These are phyloP conservation scores for Corbicula japonica DNA, from an alignment of 2,888 invertebrate genomes.

Conservation along the genomic window DNA sequence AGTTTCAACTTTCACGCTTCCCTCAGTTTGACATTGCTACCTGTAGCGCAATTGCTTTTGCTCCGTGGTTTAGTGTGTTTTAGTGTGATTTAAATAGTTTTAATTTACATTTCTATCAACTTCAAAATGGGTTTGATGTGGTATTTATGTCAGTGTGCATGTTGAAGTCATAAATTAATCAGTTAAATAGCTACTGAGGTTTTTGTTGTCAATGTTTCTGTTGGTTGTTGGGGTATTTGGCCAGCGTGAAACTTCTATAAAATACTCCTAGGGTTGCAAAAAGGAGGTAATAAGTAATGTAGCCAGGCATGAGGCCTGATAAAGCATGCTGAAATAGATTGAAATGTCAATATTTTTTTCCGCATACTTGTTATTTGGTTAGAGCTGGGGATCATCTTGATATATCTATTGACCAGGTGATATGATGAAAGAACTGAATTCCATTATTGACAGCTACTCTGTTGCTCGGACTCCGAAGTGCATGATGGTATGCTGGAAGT, in stretches of 20 bases:
- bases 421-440: conserved; percentile 37
- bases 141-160: conserved; percentile 42
- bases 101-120: conserved; percentile 39
- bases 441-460: neutral
- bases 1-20: conserved; percentile 31
- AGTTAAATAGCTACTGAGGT: conserved; percentile 18
- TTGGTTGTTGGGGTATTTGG: conserved; percentile 23
- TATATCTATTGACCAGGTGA: conserved; percentile 28
- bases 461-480: too few species aligned
- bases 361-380: conserved; percentile 31
- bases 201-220: conserved; percentile 14
- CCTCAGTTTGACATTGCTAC: conserved; percentile 20
- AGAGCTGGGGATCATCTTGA: neutral
- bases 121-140: conserved; percentile 29
- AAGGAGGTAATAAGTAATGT: neutral
- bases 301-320: conserved; percentile 13
- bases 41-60: conserved; percentile 17
- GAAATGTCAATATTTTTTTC: conserved; percentile 25
- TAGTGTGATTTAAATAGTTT: conserved; percentile 17
- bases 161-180: conserved; percentile 37
- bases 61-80: conserved; percentile 14
- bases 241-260: conserved; percentile 19
- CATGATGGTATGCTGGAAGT: too few species aligned
- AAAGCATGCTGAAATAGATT: conserved; percentile 41
- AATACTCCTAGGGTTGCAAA: neutral